Percentiles rank a stretch among this genome's conserved stretches.
Conservation (phyloP, 2,113 vertebrate genomes). For the Leucopsar rothschildi region DNA sequence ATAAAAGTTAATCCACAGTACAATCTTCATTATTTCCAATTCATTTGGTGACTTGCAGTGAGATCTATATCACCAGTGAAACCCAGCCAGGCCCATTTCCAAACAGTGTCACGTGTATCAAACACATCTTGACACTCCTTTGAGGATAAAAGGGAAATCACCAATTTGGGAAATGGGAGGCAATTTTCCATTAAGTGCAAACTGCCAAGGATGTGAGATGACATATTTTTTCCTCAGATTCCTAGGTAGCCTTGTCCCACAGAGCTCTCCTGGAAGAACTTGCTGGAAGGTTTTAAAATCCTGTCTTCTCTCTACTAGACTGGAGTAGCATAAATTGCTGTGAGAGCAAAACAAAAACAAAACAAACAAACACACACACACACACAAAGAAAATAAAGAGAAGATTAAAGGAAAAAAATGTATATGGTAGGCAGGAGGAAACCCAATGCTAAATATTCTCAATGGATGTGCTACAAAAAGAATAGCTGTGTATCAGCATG, state of each 20-base stretch:
- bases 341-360: neutral
- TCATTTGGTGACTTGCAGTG: neutral
- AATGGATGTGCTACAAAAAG: neutral
- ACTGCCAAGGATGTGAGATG: neutral
- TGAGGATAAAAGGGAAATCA: neutral
- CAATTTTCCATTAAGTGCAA: neutral
- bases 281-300: neutral
- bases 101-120: neutral
- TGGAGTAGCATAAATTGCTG: neutral
- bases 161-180: neutral
- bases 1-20: neutral
- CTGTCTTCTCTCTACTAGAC: neutral
- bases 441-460: neutral
- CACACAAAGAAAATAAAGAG: fast-evolving
- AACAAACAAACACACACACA: neutral
- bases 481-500: neutral
- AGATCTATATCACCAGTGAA: neutral
- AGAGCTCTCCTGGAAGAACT: neutral
- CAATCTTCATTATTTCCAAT: neutral
- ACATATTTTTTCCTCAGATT: fast-evolving
- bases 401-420: neutral
- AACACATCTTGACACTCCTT: neutral
- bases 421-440: neutral
- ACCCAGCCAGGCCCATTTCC: neutral
- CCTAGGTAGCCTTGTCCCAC: neutral